Evolutionary conservation across 2,888 invertebrate species (phyloP).

Genomic region (Dryomyza anilis): DNA sequence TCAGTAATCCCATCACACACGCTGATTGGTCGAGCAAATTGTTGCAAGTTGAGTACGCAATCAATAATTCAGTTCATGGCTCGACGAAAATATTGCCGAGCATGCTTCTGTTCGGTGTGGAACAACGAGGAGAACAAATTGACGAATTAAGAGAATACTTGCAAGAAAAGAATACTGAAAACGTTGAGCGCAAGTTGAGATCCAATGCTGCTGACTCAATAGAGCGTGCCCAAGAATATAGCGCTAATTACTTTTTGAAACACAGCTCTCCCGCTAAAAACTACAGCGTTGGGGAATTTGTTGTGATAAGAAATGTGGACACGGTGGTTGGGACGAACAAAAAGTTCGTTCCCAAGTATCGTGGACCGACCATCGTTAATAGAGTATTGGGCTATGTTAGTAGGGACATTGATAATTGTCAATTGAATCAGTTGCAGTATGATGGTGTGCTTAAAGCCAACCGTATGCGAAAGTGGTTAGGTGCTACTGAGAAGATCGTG

Average conservation of each 20-base stretch:
- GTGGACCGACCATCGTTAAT: not conserved
- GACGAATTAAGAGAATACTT: conserved; percentile 17
- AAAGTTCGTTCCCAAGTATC: not conserved
- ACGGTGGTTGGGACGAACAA: too few relatives aligned
- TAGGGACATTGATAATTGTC: not conserved
- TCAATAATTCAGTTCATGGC: conserved; percentile 17
- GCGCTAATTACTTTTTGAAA: not conserved
- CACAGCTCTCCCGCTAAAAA: not conserved
- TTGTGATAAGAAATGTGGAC: conserved; percentile 1
- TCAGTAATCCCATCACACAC: conserved; percentile 16
- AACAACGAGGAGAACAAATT: not conserved
- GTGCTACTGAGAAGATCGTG: too few relatives aligned
- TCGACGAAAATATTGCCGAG: conserved; percentile 15
- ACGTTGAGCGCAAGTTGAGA: not conserved
- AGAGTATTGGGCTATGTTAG: not conserved
- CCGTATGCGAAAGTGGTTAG: too few relatives aligned
- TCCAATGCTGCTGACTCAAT: not conserved
- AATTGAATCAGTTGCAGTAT: too few relatives aligned
- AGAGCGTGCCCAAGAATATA: conserved; percentile 10
- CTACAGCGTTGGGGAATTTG: not conserved
- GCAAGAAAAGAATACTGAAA: not conserved
- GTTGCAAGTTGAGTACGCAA: conserved; percentile 12
- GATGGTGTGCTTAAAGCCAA: too few relatives aligned
- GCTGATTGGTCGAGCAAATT: conserved; percentile 5
- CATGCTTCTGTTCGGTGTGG: conserved; percentile 11